Conservation (phyloP, 2,797 vertebrate species). For the Myotis vivesi region DNA sequence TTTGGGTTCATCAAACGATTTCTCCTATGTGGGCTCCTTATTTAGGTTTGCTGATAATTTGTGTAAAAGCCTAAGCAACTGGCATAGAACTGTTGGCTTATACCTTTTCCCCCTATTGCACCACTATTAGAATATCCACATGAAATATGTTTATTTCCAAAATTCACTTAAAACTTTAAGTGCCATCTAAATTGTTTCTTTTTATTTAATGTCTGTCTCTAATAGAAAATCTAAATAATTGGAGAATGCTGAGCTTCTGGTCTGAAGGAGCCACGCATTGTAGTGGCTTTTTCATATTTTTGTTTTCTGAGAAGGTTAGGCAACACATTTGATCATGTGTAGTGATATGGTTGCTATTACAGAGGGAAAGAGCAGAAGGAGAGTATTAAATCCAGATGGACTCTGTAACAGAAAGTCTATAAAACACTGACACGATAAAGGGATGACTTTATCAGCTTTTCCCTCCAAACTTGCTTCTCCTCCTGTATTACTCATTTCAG, state of each 20-base stretch:
- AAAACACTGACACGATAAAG: background rate
- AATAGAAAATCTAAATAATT: background rate
- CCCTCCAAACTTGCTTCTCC: background rate
- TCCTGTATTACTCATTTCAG: background rate
- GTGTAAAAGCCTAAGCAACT: slow-evolving; percentile 53
- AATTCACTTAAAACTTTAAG: slow-evolving; percentile 11
- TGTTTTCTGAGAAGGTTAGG: slow-evolving; percentile 3
- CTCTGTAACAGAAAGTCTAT: background rate
- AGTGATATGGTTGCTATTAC: background rate
- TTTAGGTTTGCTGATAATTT: slow-evolving; percentile 64
- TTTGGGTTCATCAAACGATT: slow-evolving; percentile 43
- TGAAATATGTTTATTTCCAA: background rate
- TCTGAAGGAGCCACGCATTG: background rate
- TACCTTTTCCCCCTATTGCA: background rate
- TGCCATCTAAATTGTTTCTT: background rate
- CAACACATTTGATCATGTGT: background rate
- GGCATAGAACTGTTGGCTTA: background rate
- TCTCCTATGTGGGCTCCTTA: slow-evolving; percentile 20
- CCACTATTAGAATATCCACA: background rate
- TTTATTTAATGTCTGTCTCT: background rate
- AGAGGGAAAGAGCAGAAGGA: background rate
- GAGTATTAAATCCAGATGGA: background rate
- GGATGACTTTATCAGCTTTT: background rate
- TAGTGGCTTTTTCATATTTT: background rate
- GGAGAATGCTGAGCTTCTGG: background rate